These are phyloP conservation scores for Meloidogyne exigua DNA, from an alignment of 1,140 invertebrate genomes.

Conservation along the genomic window DNA sequence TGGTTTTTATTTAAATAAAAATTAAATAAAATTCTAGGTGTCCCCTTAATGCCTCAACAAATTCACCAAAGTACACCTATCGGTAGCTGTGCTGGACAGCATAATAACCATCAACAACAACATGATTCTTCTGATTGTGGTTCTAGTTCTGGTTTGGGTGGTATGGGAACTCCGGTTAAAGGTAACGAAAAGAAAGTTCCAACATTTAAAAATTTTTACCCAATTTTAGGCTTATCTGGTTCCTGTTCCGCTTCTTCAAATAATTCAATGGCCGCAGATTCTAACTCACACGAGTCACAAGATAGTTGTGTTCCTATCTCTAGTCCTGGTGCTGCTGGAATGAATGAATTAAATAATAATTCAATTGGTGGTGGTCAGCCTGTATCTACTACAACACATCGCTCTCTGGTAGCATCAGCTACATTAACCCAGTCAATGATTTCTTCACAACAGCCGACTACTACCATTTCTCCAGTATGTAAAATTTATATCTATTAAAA, in stretches of 20 bases:
- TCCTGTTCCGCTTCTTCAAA: constrained; percentile 24
- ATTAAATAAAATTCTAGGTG: neutral
- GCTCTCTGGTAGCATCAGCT: constrained; percentile 21
- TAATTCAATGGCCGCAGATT: constrained; percentile 27
- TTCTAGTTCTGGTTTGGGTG: constrained; percentile 56
- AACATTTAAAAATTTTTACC: neutral
- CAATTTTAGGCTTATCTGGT: constrained; percentile 12
- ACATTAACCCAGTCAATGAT: constrained; percentile 29
- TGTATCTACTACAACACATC: neutral
- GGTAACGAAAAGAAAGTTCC: neutral
- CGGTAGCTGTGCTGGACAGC: no score
- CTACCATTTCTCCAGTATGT: constrained; percentile 8
- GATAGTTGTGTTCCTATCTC: constrained; percentile 14
- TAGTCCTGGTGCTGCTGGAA: neutral
- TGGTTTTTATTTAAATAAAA: neutral
- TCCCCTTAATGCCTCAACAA: neutral
- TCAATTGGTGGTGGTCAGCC: neutral
- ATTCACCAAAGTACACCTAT: neutral
- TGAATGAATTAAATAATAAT: neutral
- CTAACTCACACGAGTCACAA: constrained; percentile 19
- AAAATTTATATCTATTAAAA: neutral
- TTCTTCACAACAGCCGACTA: constrained; percentile 1
- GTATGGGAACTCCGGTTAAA: constrained; percentile 40
- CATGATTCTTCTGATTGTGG: constrained; percentile 54
- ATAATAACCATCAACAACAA: neutral